Conservation (phyloP, 2,888 invertebrate genomes). For the Hyppa rectilinea region DNA sequence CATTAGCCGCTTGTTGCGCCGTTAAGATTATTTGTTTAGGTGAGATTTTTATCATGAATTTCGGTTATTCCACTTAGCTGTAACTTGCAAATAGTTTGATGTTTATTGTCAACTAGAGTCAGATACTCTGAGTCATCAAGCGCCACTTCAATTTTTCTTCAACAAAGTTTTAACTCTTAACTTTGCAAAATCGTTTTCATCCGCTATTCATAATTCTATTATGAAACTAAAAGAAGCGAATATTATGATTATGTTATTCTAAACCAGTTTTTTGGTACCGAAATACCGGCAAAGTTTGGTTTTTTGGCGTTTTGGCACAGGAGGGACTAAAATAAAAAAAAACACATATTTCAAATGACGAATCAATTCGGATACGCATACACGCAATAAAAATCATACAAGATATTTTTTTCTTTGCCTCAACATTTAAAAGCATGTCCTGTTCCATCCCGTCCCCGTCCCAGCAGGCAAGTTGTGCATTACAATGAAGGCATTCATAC, state of each 20-base stretch:
- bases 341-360: not conserved
- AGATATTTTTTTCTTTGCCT: constrained; percentile 4
- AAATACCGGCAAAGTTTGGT: not conserved
- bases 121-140: not conserved
- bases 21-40: constrained; percentile 31
- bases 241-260: not conserved
- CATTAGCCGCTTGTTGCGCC: constrained; percentile 54
- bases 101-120: not conserved
- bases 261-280: not conserved
- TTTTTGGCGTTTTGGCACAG: no score
- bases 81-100: not conserved
- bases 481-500: constrained; percentile 75
- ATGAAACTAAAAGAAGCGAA: no score
- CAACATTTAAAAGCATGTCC: constrained; percentile 52
- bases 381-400: not conserved
- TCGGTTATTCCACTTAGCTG: not conserved
- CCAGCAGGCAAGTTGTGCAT: constrained; percentile 66
- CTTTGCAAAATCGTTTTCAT: not conserved
- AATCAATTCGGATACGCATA: constrained; percentile 6
- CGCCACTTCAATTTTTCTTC: not conserved
- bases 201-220: no score
- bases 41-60: constrained; percentile 9
- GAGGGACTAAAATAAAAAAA: not conserved
- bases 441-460: constrained; percentile 54
- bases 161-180: not conserved